Evolutionary conservation across 2,797 vertebrate genomes (phyloP), one percentile per base, ranked within the genome.

Genomic region (Microcaecilia unicolor): DNA sequence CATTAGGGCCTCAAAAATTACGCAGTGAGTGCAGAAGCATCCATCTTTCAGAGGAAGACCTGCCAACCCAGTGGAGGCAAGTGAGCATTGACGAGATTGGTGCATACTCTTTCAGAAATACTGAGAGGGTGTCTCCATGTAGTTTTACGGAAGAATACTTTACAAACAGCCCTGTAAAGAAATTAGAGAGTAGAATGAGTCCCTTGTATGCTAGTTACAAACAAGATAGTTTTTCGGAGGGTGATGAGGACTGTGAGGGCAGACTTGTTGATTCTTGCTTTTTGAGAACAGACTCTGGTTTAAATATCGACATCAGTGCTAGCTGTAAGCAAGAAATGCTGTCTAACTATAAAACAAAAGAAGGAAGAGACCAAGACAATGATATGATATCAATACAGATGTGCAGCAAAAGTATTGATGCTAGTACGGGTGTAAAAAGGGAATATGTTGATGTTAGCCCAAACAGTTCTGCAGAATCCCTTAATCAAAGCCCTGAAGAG

Each of bases 11-110:
- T 3, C 81, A 89, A 9, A 58, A 80, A 62, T 64, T 78, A 42
- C 64, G 85, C 26, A 71, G 70, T 1, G 85, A 90, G 45, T 78
- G 75, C 9, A 66, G 58, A 21, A 66, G 58, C 2, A 31, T 61
- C 19, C 77, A 80, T 12, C 66, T 83, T 12, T 57, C 80, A 0
- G 80, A 91, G 34, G 90, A 92, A 3, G 88, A 91, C 25, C 51
- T 80, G 6, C 85, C 76, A 1, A 80, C 69, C 21, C 78, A 76
- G n/a, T 97, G 94, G 93, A 84, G 84, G 27, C 88, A 94, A 15
- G 63, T 92, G 41, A 95, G 89, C 0, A 83, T 93, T 29, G 92
- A 97, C 38, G 92, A 97, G 53, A 71, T 94, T 9, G 92, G 90
- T 40, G 77, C 82, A 0, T 88, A 90, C 58, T 78, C 91, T 29